Conservation (phyloP, 1,140 invertebrate species). For the Calliopsis andreniformis region DNA sequence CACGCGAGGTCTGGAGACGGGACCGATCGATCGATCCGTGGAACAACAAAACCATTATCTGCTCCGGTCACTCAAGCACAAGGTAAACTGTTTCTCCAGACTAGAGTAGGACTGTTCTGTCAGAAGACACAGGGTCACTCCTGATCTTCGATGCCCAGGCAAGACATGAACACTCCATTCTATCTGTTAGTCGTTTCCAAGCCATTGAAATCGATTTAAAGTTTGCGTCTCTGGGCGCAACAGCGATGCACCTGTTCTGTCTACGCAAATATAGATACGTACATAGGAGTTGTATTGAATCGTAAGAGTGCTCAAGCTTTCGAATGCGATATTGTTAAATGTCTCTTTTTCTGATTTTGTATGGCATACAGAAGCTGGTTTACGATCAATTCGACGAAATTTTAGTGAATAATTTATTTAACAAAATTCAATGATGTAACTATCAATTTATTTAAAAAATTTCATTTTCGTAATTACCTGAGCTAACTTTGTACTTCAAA, state of each 20-base stretch:
- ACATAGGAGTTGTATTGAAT: neutral
- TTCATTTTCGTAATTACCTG: no score
- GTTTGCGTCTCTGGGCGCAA: conserved; percentile 33
- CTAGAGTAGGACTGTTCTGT: conserved; percentile 58
- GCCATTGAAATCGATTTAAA: conserved; percentile 57
- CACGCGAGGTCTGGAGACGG: conserved; percentile 51
- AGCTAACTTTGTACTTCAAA: neutral
- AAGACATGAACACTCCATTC: conserved; percentile 45
- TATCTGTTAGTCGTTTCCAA: conserved; percentile 62
- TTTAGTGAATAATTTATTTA: no score
- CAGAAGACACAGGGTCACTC: conserved; percentile 59
- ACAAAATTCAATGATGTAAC: no score
- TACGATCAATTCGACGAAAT: no score
- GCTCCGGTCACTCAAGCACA: conserved; percentile 63
- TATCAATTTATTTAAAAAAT: no score
- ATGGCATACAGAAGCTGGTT: no score
- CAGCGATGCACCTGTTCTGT: neutral
- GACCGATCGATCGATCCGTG: conserved; percentile 61
- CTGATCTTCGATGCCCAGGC: conserved; percentile 30
- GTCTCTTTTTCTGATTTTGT: no score
- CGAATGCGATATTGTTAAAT: neutral
- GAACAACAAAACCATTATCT: conserved; percentile 71
- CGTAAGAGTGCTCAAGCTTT: neutral
- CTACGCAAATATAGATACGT: neutral
- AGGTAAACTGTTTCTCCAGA: conserved; percentile 64